Conservation (phyloP, 2,797 vertebrate genomes). For the Lycodopsis pacificus region DNA sequence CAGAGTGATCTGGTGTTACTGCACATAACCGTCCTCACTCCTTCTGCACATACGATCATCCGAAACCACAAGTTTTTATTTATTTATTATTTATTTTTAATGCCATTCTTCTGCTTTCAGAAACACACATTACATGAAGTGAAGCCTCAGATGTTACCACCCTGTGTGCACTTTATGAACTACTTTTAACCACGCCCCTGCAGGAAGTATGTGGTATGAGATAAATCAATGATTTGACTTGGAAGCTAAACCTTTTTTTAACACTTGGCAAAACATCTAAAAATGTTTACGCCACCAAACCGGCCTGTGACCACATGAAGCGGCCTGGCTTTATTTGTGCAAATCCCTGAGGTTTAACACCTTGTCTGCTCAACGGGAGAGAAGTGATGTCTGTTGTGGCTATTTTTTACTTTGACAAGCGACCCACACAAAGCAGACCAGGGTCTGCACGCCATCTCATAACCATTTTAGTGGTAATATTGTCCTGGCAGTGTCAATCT, state of each 20-base stretch:
- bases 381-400: slow-evolving; percentile 79
- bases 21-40: neutral
- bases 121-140: slow-evolving; percentile 2
- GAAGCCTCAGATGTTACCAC: neutral
- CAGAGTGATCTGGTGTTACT: slow-evolving; percentile 10
- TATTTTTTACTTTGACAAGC: slow-evolving; percentile 45
- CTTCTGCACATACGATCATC: slow-evolving; percentile 12
- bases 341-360: slow-evolving; percentile 62
- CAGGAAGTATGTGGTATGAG: neutral
- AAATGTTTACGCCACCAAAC: slow-evolving; percentile 18
- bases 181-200: neutral
- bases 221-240: slow-evolving; percentile 18
- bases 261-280: slow-evolving; percentile 35
- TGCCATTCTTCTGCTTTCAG: slow-evolving; percentile 18
- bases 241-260: slow-evolving; percentile 9
- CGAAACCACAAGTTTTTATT: neutral
- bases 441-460: slow-evolving; percentile 1
- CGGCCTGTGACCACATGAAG: slow-evolving; percentile 28
- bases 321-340: slow-evolving; percentile 15
- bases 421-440: slow-evolving; percentile 44
- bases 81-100: neutral
- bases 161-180: neutral
- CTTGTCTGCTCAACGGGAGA: slow-evolving; percentile 7
- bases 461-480: slow-evolving; percentile 8
- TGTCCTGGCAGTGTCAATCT: slow-evolving; percentile 17